phyloP scores from a whole-genome alignment of 1,140 invertebrate species.

The Penaeus japonicus region DNA sequence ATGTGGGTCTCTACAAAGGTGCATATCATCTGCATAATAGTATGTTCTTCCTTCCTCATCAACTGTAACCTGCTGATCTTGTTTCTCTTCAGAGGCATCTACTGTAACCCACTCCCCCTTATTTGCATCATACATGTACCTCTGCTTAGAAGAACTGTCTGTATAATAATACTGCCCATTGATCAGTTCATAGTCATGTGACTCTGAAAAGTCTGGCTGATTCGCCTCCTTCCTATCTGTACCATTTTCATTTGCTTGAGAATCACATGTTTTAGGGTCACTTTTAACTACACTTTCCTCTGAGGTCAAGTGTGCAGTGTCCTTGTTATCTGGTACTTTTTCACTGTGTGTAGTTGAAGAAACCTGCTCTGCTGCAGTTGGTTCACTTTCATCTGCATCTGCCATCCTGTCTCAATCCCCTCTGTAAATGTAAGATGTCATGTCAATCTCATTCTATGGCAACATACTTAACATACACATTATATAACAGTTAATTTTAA shows the following conservation, averaged over 20 bases:
- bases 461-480: too few species aligned
- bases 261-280: not conserved
- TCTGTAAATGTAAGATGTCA: too few species aligned
- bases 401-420: too few species aligned
- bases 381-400: too few species aligned
- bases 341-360: not conserved
- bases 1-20: conserved; percentile 48
- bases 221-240: not conserved
- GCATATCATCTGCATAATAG: conserved; percentile 54
- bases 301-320: not conserved
- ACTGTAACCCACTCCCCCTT: conserved; percentile 34
- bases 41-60: conserved; percentile 57
- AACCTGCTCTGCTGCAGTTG: too few species aligned
- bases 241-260: not conserved
- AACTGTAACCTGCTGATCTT: conserved; percentile 16
- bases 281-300: not conserved
- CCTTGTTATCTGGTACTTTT: not conserved
- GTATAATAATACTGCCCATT: conserved; percentile 54
- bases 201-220: not conserved
- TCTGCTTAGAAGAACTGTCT: conserved; percentile 26
- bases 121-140: conserved; percentile 44
- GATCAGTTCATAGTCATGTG: conserved; percentile 43
- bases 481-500: too few species aligned
- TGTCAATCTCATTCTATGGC: too few species aligned
- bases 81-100: not conserved